A percentile compares a stretch with the other conserved stretches of the same genome.
Conservation (phyloP, 2,113 vertebrate species). For the Diphyllodes magnificus region DNA sequence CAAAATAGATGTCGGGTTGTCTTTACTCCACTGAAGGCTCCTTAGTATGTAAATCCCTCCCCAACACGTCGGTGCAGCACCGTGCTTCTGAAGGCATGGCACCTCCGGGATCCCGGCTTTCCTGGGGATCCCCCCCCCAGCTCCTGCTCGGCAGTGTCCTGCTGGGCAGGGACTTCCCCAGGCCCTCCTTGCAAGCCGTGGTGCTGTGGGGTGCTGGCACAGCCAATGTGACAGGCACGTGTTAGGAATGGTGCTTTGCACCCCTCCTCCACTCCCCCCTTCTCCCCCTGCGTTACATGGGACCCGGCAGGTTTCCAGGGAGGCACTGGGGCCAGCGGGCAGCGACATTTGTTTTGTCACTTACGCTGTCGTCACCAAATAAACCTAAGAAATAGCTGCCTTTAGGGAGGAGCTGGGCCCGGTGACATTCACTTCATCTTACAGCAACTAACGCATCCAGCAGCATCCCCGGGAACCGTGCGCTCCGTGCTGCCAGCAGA, state of each 20-base stretch:
- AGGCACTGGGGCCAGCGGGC: background rate
- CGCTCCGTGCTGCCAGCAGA: background rate
- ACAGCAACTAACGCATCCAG: background rate
- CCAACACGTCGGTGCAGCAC: background rate
- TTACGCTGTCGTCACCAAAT: background rate
- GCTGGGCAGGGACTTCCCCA: background rate
- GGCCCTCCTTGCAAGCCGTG: background rate
- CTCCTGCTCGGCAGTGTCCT: background rate
- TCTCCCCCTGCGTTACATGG: accelerated
- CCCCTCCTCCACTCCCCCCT: background rate
- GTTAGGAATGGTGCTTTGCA: background rate
- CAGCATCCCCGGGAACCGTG: background rate
- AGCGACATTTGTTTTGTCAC: conserved; percentile 46
- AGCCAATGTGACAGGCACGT: background rate
- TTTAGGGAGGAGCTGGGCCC: background rate
- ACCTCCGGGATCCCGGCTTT: background rate
- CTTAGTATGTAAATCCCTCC: conserved; percentile 43
- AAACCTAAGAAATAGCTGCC: background rate
- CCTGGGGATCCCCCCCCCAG: background rate
- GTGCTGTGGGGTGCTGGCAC: background rate
- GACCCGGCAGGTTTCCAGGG: background rate
- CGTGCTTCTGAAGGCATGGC: background rate
- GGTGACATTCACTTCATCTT: conserved; percentile 7
- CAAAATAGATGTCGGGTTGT: conserved; percentile 9
- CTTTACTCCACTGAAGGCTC: background rate